Evolutionary conservation across 2,888 invertebrate species (phyloP).

Genomic region (Scaptomyza polygonia): DNA sequence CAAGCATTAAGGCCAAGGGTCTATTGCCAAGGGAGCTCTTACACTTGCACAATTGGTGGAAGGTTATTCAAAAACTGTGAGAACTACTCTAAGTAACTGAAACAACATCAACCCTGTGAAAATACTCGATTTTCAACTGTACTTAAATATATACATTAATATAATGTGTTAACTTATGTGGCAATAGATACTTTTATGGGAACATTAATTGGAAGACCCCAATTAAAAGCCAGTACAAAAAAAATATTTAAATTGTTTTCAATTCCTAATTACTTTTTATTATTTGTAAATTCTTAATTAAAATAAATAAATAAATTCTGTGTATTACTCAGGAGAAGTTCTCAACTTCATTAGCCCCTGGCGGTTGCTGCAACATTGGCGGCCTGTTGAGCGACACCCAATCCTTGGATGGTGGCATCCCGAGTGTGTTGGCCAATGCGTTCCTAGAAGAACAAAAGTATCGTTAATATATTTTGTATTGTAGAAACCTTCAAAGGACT

Average conservation of each 20-base stretch:
- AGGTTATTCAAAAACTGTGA: slow-evolving; percentile 55
- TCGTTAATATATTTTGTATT: background rate
- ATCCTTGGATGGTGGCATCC: slow-evolving; percentile 70
- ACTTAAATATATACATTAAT: background rate
- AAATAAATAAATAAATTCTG: slow-evolving; percentile 20
- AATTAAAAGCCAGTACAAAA: no score
- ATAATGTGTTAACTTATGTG: background rate
- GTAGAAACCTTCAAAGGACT: slow-evolving; percentile 27
- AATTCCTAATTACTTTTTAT: background rate
- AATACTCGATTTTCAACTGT: slow-evolving; percentile 9
- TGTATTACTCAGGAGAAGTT: no score
- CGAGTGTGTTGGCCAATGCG: slow-evolving; percentile 72
- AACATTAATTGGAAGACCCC: no score
- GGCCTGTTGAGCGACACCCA: slow-evolving; percentile 73
- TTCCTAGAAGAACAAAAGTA: slow-evolving; percentile 48
- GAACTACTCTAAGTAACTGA: slow-evolving; percentile 36
- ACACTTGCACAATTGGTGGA: slow-evolving; percentile 63
- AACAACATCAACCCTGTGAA: slow-evolving; percentile 58
- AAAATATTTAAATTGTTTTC: background rate
- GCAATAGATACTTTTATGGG: no score
- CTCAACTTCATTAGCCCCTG: slow-evolving; percentile 29
- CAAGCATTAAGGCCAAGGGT: slow-evolving; percentile 26
- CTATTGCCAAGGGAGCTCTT: slow-evolving; percentile 75
- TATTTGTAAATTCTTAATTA: background rate
- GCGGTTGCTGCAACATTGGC: slow-evolving; percentile 74